A percentile compares a stretch with the other conserved stretches of the same genome.
Evolutionary conservation across 2,888 invertebrate species (phyloP).

Genomic region (Hydriomena furcata): DNA sequence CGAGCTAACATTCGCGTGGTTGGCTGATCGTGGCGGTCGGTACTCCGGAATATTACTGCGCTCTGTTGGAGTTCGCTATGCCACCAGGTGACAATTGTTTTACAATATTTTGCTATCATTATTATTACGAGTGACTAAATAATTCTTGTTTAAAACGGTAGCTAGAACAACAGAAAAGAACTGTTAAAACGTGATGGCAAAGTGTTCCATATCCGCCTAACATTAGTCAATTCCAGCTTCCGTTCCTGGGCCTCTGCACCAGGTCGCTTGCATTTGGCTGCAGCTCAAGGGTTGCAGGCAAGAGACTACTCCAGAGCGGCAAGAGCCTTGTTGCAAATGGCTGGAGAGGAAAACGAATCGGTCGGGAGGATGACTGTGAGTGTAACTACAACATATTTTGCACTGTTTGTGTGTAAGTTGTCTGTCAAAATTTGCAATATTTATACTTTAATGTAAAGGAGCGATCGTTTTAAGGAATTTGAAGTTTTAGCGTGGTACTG

Average conservation of each 20-base stretch:
- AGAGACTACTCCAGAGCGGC: conserved; percentile 41
- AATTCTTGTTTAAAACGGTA: no score
- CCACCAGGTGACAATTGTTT: conserved; percentile 26
- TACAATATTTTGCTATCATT: background rate
- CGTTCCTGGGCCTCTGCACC: conserved; percentile 27
- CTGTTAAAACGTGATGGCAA: no score
- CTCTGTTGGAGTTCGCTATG: conserved; percentile 21
- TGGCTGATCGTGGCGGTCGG: conserved; percentile 33
- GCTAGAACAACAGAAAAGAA: no score
- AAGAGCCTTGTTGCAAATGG: conserved; percentile 66
- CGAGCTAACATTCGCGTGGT: conserved; percentile 54
- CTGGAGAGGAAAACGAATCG: conserved; percentile 83
- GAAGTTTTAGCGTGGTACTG: no score
- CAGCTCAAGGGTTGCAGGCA: conserved; percentile 49
- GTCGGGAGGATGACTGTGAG: conserved; percentile 86
- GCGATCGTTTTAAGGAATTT: no score
- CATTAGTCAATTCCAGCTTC: no score
- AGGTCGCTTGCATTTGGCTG: conserved; percentile 40
- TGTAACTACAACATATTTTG: no score
- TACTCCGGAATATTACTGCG: conserved; percentile 30
- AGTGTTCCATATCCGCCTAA: no score
- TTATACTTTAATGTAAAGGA: no score
- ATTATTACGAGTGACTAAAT: no score
- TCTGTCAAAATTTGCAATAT: no score
- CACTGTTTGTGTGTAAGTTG: no score